Evolutionary conservation across 2,113 vertebrate genomes (phyloP), one percentile per base, ranked within the genome.

Genomic region (Myocastor coypus): DNA sequence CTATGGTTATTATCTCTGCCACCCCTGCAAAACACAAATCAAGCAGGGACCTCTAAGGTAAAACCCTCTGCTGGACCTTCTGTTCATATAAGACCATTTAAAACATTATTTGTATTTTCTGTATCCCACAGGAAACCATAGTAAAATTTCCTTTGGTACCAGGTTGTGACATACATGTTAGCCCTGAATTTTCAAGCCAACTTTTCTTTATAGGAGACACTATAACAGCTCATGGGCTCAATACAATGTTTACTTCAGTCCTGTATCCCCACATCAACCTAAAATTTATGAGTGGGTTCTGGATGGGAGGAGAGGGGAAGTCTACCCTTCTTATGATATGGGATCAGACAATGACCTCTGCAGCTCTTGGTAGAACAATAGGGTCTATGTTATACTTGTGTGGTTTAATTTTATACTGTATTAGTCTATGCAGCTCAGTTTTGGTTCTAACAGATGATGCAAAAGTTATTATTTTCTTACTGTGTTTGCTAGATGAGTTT

Each of bases 151-250:
- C 97, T 89, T 92, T 87, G 42, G 91, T 75, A 34, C 7, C 97
- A 97, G 91, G 84, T 89, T 98, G 84, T 92, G 34, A 85, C 89
- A 96, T 81, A 96, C 69, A 96, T 96, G 96, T 78, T 69, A 95
- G 92, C 87, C 94, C 52, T 95, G 88, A 96, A 96, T 86, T 95
- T 97, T 77, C 96, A 94, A 96, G 63, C 26, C 78, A 84, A 73
- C 19, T 40, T 78, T 73, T 82, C 63, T 55, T 87, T 86, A 59
- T 83, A 83, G 50, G 30, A 81, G 24, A 94, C 94, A 95, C 69
- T 92, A 37, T 85, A 94, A 87, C 50, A 87, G 10, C 11, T 17
- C 61, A 92, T 96, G 94, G 81, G 92, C n/a, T 94, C 63, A 87
- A 40, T 26, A 37, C 57, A 32, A 68, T 85, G 89, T 75, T 59